A percentile compares a stretch with the other conserved stretches of the same genome.
phyloP scores from a whole-genome alignment of 2,888 invertebrate species.

The Tupiocoris notatus region DNA sequence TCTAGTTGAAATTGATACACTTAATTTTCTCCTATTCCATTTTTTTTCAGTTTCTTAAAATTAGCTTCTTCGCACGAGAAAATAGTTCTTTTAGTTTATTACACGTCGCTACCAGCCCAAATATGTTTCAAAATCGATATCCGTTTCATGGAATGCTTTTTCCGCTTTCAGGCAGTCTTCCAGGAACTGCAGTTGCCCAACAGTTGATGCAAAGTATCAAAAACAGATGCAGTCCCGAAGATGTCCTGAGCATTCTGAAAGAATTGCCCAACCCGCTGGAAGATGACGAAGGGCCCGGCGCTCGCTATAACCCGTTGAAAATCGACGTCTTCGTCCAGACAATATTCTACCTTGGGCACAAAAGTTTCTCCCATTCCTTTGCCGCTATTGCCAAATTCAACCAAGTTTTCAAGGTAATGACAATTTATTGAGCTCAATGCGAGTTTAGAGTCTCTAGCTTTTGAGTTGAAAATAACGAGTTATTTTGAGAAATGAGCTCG shows the following conservation, averaged over 20 bases:
- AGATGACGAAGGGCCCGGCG: conserved; percentile 60
- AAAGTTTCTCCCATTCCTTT: conserved; percentile 97
- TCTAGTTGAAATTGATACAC: too few species aligned
- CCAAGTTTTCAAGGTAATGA: conserved; percentile 82
- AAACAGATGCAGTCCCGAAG: conserved; percentile 86
- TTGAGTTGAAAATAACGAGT: too few species aligned
- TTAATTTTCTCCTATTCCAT: too few species aligned
- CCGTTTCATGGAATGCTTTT: background rate
- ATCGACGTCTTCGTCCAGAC: conserved; percentile 98
- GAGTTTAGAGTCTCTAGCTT: too few species aligned
- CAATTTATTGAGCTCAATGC: too few species aligned
- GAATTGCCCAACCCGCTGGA: conserved; percentile 78
- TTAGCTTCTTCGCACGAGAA: too few species aligned
- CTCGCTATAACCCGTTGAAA: conserved; percentile 84
- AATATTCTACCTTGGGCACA: conserved; percentile 86
- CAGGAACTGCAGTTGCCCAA: conserved; percentile 80
- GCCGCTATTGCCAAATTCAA: conserved; percentile 98
- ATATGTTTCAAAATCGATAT: background rate
- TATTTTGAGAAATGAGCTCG: too few species aligned
- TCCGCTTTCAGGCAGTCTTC: conserved; percentile 56
- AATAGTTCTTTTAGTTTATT: too few species aligned
- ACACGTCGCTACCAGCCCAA: too few species aligned
- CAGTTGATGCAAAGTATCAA: conserved; percentile 83
- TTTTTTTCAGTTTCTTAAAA: too few species aligned
- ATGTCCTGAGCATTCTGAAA: conserved; percentile 80